A percentile compares a stretch with the other conserved stretches of the same genome.
Conservation (phyloP, 2,888 invertebrate genomes). For the Allygus modestus region DNA sequence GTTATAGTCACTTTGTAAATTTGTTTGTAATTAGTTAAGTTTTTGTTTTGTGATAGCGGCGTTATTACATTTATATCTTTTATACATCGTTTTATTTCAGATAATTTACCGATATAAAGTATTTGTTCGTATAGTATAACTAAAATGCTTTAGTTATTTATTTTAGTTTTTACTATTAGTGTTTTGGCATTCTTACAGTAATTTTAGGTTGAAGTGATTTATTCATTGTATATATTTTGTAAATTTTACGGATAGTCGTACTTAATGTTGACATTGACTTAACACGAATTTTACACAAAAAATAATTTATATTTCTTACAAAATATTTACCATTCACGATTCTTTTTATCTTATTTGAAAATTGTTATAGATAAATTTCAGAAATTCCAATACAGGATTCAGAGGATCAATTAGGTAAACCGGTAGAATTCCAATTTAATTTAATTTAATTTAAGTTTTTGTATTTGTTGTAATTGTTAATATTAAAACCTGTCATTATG, state of each 20-base stretch:
- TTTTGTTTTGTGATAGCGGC: slow-evolving; percentile 58
- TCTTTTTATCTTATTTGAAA: no score
- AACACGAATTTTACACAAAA: background rate
- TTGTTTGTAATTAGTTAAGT: slow-evolving; percentile 56
- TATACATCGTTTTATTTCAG: slow-evolving; percentile 57
- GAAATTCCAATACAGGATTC: no score
- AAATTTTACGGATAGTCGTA: slow-evolving; percentile 39
- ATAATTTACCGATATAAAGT: slow-evolving; percentile 52
- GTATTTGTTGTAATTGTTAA: no score
- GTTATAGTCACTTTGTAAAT: slow-evolving; percentile 51
- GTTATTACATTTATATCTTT: slow-evolving; percentile 59
- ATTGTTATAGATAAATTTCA: no score
- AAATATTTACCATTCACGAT: background rate
- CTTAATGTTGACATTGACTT: slow-evolving; percentile 24
- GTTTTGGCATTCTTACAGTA: slow-evolving; percentile 52
- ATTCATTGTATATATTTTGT: slow-evolving; percentile 46
- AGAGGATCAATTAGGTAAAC: no score
- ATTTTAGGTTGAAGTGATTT: slow-evolving; percentile 35
- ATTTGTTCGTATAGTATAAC: slow-evolving; percentile 47
- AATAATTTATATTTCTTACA: background rate
- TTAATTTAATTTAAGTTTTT: no score
- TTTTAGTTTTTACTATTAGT: slow-evolving; percentile 49
- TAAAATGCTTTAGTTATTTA: slow-evolving; percentile 57
- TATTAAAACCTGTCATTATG: no score
- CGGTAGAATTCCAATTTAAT: no score